phyloP scores from a whole-genome alignment of 2,113 vertebrate species.

The Paradoxurus hermaphroditus region DNA sequence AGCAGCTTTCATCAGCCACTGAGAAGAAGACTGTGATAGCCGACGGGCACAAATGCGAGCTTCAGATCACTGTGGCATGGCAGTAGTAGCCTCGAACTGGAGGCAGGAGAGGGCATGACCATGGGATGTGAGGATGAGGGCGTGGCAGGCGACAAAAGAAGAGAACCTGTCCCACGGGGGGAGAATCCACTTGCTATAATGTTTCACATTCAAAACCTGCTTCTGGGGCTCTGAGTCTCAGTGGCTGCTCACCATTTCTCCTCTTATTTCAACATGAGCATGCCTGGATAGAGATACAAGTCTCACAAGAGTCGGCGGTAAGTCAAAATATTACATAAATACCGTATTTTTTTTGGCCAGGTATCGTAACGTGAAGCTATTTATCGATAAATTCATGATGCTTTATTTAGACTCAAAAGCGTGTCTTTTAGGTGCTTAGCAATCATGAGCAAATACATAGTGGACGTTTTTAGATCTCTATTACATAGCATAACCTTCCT shows the following conservation, averaged over 20 bases:
- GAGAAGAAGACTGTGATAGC: constrained; percentile 34
- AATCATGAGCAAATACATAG: constrained; percentile 54
- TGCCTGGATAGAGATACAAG: constrained; percentile 40
- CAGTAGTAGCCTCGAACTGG: constrained; percentile 53
- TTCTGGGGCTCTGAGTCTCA: background rate
- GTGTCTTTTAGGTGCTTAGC: constrained; percentile 30
- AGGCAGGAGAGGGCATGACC: constrained; percentile 58
- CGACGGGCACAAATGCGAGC: background rate
- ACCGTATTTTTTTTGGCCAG: background rate
- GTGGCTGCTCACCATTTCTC: background rate
- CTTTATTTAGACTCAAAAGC: constrained; percentile 55
- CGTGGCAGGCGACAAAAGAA: constrained; percentile 55
- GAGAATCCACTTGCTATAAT: background rate
- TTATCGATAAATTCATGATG: constrained; percentile 36
- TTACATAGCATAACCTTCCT: background rate
- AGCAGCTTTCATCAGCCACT: constrained; percentile 22
- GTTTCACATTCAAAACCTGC: constrained; percentile 16
- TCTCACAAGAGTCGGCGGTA: constrained; percentile 31
- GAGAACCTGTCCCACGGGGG: background rate
- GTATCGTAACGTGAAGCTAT: constrained; percentile 8
- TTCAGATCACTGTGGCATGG: background rate
- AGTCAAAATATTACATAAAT: constrained; percentile 39
- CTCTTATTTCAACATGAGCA: background rate
- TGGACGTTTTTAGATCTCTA: constrained; percentile 70
- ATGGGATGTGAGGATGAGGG: constrained; percentile 69